phyloP scores from a whole-genome alignment of 1,140 invertebrate genomes.

The Theocolax elegans region DNA sequence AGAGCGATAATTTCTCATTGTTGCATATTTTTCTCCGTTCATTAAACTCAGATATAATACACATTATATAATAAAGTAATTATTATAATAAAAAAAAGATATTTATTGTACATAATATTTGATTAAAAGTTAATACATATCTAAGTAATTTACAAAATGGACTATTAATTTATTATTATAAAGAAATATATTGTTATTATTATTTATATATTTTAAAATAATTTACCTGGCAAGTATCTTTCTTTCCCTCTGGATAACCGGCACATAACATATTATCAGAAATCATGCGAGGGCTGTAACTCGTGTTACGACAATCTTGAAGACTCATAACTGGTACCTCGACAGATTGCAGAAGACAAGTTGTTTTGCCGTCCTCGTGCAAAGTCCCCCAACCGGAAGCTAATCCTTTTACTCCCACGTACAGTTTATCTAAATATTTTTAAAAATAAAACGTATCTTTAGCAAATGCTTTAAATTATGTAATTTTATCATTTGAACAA shows the following conservation, averaged over 20 bases:
- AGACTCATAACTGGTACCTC: conserved; percentile 85
- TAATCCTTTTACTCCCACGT: conserved; percentile 64
- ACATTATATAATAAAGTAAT: too few relatives aligned
- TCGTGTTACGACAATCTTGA: conserved; percentile 79
- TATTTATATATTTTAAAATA: too few relatives aligned
- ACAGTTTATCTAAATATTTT: conserved; percentile 13
- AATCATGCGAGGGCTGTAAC: conserved; percentile 82
- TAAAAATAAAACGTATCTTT: background rate
- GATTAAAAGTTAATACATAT: too few relatives aligned
- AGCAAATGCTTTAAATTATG: too few relatives aligned
- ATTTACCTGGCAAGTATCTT: conserved; percentile 87
- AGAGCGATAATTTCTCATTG: too few relatives aligned
- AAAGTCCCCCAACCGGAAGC: conserved; percentile 89
- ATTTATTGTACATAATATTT: too few relatives aligned
- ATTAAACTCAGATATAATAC: too few relatives aligned
- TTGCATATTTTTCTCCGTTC: too few relatives aligned
- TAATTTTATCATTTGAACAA: too few relatives aligned
- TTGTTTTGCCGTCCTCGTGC: conserved; percentile 82
- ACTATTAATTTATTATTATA: too few relatives aligned
- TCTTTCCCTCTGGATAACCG: conserved; percentile 80
- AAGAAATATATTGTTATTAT: background rate
- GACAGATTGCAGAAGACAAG: conserved; percentile 83
- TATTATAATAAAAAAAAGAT: too few relatives aligned
- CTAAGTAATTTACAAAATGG: too few relatives aligned
- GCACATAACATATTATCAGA: conserved; percentile 89